phyloP scores from a whole-genome alignment of 2,113 vertebrate genomes.

The Jaculus jaculus region DNA sequence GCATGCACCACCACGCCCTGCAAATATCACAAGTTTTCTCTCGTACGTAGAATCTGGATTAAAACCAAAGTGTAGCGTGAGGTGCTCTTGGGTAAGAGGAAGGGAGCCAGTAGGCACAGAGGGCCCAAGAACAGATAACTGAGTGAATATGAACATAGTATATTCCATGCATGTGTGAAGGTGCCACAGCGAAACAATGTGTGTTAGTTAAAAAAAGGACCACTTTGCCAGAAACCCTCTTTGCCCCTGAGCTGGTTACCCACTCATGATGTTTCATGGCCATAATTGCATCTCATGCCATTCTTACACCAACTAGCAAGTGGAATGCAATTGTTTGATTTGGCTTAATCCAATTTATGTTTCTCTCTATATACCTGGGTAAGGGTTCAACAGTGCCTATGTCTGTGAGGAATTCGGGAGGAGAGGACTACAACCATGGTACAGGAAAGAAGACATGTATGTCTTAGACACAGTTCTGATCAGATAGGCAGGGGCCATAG shows the following conservation, averaged over 20 bases:
- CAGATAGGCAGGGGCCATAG: not conserved
- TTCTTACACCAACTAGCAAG: not conserved
- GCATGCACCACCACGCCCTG: too few relatives aligned
- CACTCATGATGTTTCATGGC: not conserved
- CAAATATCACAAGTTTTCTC: not conserved
- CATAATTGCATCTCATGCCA: not conserved
- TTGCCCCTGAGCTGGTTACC: not conserved
- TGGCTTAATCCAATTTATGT: conserved; percentile 15
- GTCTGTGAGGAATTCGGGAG: not conserved
- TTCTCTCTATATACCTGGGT: not conserved
- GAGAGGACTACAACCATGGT: not conserved
- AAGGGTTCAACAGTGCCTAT: not conserved
- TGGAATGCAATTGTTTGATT: not conserved
- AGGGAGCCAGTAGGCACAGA: not conserved
- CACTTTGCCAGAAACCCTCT: not conserved
- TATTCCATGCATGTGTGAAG: not conserved
- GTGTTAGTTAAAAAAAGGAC: not conserved
- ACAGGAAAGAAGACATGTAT: not conserved
- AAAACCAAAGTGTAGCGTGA: not conserved
- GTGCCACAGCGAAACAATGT: not conserved
- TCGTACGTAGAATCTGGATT: not conserved
- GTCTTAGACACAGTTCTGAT: not conserved
- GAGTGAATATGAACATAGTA: not conserved
- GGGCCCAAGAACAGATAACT: too few relatives aligned
- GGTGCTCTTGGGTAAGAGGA: not conserved